Evolutionary conservation across 2,797 vertebrate genomes (phyloP), one percentile per base, ranked within the genome.

Genomic region (Oryzias dopingdopingensis): DNA sequence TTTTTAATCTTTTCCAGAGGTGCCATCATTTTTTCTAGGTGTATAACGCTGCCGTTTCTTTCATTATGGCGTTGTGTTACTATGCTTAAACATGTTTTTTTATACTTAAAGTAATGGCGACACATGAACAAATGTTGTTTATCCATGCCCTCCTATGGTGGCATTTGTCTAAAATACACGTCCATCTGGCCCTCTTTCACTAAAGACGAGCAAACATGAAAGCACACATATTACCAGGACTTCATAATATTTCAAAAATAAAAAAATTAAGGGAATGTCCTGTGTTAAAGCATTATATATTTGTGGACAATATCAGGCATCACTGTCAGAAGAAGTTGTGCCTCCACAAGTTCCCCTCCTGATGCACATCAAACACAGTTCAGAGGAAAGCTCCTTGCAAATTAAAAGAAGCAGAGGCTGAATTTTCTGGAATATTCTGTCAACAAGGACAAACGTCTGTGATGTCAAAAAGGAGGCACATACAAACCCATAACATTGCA

Each of bases 391-490:
- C 14, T 65, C 16, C 48, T 52, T 50, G 26, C 52, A 51, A 23
- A 45, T 20, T 54, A 52, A 58, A 4, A 56, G 45, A 65, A 50
- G 41, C 8, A 59, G 61, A 29, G 48, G 70, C 52, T 42, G 62
- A 72, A 80, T 54, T 46, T 49, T 5, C 42, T 3, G 23, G 58
- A 42, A 23, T 46, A n/a, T 32, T 70, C 23, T 18, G 6, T 57
- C 51, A 65, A 42, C 67, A 62, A 49, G 42, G 40, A 26, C 32
- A 14, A 20, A 26, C 22, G 68, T 65, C 65, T 59, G 49, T 57
- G 65, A 74, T 68, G 79, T 80, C 70, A 70, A 67, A 54, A 71
- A 5, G 18, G 67, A 72, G 64, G 50, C 55, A 53, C 22, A 17
- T 58, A 66, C 44, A 77, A 67, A 78, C 55, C 60, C 58, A 56